Evolutionary conservation across 35 echinoderm and acorn worm genomes (phyloP), one percentile per base, ranked within the genome.

Genomic region (Eucidaris tribuloides): DNA sequence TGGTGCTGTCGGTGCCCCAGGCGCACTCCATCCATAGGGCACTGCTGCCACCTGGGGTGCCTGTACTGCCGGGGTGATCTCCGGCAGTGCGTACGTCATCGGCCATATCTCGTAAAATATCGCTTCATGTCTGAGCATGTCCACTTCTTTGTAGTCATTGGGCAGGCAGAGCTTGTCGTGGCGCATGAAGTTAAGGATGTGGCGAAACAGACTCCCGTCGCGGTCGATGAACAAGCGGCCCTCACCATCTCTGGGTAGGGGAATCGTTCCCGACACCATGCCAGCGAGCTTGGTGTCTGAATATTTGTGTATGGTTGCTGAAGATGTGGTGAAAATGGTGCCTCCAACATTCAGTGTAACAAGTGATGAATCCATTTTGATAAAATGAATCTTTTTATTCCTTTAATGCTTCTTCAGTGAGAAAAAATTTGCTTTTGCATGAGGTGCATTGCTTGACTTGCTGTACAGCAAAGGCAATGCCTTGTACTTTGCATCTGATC

Each of bases 291-390:
- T 92, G 22, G 90, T 86, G 32, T 86, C 63, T 2, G 90, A 83
- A 57, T 78, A 92, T 42, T 65, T 68, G 15, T 76, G 86, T 19
- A 92, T 62, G 1, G 90, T 92, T 41, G 81, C 77, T 59, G 86
- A 56, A n/a, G 79, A 83, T 25, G 83, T 80, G 27, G 90, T 92
- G 50, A 87, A 86, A 23, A 92, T 83, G 27, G 60, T 77, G 23
- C 90, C 90, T 45, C 90, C 90, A 33, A 92, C 90, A 43, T 92
- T 84, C 23, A 84, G 82, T n/a, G n/a, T n/a, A n/a, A n/a, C n/a
- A n/a, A n/a, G n/a, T n/a, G n/a, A n/a, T n/a, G n/a, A n/a, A n/a
- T n/a, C n/a, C n/a, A n/a, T n/a, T n/a, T n/a, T n/a, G n/a, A n/a
- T n/a, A n/a, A n/a, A n/a, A n/a, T n/a, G n/a, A n/a, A n/a, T n/a